phyloP scores from a whole-genome alignment of 2,888 invertebrate genomes.

The Tortricodes alternella region DNA sequence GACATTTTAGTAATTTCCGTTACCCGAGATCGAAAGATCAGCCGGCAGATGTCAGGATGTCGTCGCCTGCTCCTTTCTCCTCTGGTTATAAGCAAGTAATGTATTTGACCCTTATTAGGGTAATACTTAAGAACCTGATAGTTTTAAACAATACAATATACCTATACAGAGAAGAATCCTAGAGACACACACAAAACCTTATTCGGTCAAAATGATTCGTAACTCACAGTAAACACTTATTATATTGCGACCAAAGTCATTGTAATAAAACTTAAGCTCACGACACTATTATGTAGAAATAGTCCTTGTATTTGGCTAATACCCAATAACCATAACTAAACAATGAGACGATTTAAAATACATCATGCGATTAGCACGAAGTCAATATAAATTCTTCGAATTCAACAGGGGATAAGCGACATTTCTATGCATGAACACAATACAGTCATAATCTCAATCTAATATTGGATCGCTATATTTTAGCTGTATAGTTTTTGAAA shows the following conservation, averaged over 20 bases:
- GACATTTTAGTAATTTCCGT: slow-evolving; percentile 9
- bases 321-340: neutral
- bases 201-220: too few relatives aligned
- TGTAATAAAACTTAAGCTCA: too few relatives aligned
- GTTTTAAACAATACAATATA: neutral
- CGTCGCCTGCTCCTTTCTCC: slow-evolving; percentile 12
- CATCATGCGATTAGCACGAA: neutral
- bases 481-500: too few relatives aligned
- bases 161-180: too few relatives aligned
- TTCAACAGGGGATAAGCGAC: neutral
- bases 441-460: neutral
- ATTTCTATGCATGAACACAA: too few relatives aligned
- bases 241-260: too few relatives aligned
- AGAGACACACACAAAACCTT: too few relatives aligned
- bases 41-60: slow-evolving; percentile 23
- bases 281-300: too few relatives aligned
- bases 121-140: neutral
- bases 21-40: slow-evolving; percentile 16
- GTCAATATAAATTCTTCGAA: neutral
- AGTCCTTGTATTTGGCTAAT: too few relatives aligned
- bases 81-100: neutral
- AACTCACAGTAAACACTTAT: too few relatives aligned
- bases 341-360: neutral
- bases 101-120: neutral
- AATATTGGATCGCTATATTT: too few relatives aligned